A percentile compares a stretch with the other conserved stretches of the same genome.
These are phyloP conservation scores for Corvus moneduloides DNA, from an alignment of 2,113 vertebrate species.

Conservation along the genomic window DNA sequence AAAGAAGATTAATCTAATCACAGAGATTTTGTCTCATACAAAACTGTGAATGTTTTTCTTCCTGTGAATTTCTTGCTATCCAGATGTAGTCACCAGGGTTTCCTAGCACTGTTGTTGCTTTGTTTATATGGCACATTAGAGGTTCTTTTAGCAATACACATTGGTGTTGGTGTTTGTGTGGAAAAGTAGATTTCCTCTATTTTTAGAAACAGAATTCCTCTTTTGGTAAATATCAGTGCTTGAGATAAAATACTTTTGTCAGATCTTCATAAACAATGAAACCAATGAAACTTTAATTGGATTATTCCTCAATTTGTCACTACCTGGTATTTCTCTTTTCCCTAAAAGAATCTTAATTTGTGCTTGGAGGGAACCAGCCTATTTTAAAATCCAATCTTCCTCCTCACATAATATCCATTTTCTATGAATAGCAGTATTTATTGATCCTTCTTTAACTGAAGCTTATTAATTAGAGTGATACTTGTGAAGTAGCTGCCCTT, in stretches of 20 bases:
- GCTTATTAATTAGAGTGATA: slow-evolving; percentile 46
- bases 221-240: slow-evolving; percentile 1
- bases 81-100: background rate
- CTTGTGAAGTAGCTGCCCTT: slow-evolving; percentile 42
- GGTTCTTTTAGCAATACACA: background rate
- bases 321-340: slow-evolving; percentile 23
- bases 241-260: slow-evolving; percentile 5
- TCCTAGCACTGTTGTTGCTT: background rate
- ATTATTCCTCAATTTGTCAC: background rate
- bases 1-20: background rate
- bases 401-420: slow-evolving; percentile 3
- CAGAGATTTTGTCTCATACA: background rate
- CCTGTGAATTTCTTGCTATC: background rate
- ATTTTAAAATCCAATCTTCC: slow-evolving; percentile 17
- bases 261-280: slow-evolving; percentile 14
- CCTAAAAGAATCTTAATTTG: slow-evolving; percentile 30
- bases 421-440: slow-evolving; percentile 36
- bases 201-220: background rate
- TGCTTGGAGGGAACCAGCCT: background rate
- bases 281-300: background rate
- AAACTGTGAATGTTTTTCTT: background rate
- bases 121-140: background rate
- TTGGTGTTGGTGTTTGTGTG: background rate
- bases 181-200: background rate
- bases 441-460: slow-evolving; percentile 37